phyloP scores from a whole-genome alignment of 2,113 vertebrate species.

The Antennarius striatus region DNA sequence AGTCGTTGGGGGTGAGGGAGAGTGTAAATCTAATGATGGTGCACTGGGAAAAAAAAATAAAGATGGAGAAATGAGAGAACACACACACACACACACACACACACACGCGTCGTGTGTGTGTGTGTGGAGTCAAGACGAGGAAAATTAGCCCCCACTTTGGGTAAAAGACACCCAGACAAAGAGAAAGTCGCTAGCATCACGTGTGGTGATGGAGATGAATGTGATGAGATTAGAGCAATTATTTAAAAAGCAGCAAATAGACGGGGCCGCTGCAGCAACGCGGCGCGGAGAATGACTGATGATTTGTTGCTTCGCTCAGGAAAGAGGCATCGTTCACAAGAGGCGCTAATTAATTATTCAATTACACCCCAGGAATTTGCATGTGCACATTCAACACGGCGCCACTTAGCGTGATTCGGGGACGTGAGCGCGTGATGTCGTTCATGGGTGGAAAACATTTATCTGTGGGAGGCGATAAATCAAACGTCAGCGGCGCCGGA shows the following conservation, averaged over 20 bases:
- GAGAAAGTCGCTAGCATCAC: slow-evolving; percentile 15
- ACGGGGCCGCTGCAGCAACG: slow-evolving; percentile 1
- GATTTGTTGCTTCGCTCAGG: not conserved
- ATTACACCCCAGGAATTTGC: not conserved
- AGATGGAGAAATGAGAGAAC: not conserved
- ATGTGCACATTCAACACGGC: not conserved
- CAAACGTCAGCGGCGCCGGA: too few relatives aligned
- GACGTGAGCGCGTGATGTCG: not conserved
- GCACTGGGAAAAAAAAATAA: slow-evolving; percentile 6
- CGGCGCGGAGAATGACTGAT: not conserved
- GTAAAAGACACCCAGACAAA: slow-evolving; percentile 13
- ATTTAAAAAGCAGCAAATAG: slow-evolving; percentile 4
- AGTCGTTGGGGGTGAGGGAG: slow-evolving; percentile 18
- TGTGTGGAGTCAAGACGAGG: slow-evolving; percentile 33
- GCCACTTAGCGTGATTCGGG: not conserved
- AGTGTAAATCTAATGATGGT: slow-evolving; percentile 34
- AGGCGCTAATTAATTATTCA: slow-evolving; percentile 23
- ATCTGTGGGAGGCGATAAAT: too few relatives aligned
- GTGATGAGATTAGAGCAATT: slow-evolving; percentile 1
- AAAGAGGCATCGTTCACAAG: slow-evolving; percentile 15
- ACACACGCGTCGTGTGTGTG: slow-evolving; percentile 12
- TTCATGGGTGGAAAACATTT: too few relatives aligned
- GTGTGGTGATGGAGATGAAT: slow-evolving; percentile 2
- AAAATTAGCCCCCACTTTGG: slow-evolving; percentile 22
- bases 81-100: not conserved